Evolutionary conservation across 2,113 vertebrate species (phyloP).

Genomic region (Polypterus senegalus): DNA sequence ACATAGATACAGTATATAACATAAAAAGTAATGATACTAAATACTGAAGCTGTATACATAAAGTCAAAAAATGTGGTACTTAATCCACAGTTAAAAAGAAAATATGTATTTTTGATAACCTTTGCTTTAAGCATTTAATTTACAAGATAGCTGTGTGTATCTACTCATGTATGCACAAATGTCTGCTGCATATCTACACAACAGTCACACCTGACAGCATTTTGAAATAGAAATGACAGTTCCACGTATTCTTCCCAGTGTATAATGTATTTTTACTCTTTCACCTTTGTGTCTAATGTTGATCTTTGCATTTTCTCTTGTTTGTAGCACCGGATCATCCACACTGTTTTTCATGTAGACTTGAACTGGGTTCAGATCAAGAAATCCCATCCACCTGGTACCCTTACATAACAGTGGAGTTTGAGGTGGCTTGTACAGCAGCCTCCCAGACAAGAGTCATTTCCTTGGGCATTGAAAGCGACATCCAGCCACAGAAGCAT

Average conservation of each 20-base stretch:
- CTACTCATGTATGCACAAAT: too few species aligned
- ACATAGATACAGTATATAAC: too few species aligned
- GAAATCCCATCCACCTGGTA: conserved; percentile 86
- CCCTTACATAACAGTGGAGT: conserved; percentile 78
- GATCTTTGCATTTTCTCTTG: neutral
- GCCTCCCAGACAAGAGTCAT: conserved; percentile 71
- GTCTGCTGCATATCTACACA: too few species aligned
- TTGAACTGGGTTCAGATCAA: conserved; percentile 89
- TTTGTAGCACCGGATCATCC: conserved; percentile 72
- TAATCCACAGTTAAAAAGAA: conserved; percentile 11
- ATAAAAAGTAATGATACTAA: too few species aligned
- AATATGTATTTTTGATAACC: neutral
- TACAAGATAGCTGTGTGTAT: too few species aligned
- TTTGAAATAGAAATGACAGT: too few species aligned
- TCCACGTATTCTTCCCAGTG: neutral
- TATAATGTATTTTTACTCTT: neutral
- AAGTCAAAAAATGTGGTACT: neutral
- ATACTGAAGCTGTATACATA: too few species aligned
- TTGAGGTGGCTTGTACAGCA: conserved; percentile 56
- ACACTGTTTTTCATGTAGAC: conserved; percentile 83
- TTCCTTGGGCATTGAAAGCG: conserved; percentile 71
- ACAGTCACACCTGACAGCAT: too few species aligned
- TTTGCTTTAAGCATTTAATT: neutral
- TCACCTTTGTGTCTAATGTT: too few species aligned
- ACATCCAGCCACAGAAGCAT: conserved; percentile 85